These are phyloP conservation scores for Alentia gelatinosa DNA, from an alignment of 2,888 invertebrate species.

Conservation along the genomic window DNA sequence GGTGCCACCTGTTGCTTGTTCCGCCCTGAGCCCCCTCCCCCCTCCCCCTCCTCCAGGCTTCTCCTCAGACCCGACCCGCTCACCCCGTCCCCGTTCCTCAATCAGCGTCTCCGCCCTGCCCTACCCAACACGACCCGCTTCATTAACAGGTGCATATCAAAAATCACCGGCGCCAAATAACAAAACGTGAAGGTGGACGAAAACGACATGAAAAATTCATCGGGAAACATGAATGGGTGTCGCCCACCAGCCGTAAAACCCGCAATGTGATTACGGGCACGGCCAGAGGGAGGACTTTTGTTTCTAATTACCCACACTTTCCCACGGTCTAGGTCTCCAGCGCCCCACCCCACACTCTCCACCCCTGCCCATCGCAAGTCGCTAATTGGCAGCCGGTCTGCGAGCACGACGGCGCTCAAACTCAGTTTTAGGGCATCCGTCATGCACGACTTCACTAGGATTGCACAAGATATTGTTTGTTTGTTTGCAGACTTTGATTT, in stretches of 20 bases:
- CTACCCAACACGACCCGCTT: too few species aligned
- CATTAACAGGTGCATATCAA: neutral
- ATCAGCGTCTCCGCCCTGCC: neutral
- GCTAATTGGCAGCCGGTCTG: too few species aligned
- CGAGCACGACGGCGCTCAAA: too few species aligned
- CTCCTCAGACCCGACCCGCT: neutral
- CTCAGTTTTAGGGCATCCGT: too few species aligned
- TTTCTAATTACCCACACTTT: neutral
- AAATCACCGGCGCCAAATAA: neutral
- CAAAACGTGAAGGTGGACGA: neutral
- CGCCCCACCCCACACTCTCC: too few species aligned
- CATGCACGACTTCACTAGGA: too few species aligned
- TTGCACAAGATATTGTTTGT: too few species aligned
- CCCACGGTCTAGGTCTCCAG: too few species aligned
- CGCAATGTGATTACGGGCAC: neutral
- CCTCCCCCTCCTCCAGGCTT: neutral
- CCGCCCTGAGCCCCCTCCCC: neutral
- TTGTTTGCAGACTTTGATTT: too few species aligned
- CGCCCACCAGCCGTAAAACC: neutral
- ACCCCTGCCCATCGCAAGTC: too few species aligned
- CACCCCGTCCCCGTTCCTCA: neutral
- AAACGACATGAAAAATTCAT: neutral
- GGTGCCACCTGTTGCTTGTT: neutral
- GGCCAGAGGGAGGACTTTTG: neutral
- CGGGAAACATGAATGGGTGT: neutral